Conservation (phyloP, 2,113 vertebrate species). For the Syrrhaptes paradoxus region DNA sequence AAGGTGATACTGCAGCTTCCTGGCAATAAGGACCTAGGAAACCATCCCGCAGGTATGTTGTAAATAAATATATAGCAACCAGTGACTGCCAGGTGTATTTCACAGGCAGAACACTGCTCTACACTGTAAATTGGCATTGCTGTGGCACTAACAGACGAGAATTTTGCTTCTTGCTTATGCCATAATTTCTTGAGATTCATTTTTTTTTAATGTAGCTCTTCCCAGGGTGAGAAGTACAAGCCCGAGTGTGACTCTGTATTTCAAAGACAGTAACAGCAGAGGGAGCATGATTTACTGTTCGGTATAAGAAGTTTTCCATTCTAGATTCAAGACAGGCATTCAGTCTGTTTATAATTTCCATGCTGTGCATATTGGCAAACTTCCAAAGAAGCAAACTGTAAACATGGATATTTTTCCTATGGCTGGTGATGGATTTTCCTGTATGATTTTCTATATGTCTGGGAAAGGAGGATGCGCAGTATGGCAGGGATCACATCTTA, state of each 20-base stretch:
- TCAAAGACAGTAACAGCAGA: constrained; percentile 13
- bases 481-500: not conserved
- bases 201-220: not conserved
- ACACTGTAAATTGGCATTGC: not conserved
- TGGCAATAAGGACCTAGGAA: not conserved
- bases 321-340: not conserved
- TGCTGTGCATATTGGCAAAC: not conserved
- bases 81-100: rapidly evolving
- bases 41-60: not conserved
- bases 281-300: not conserved
- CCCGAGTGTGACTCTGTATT: not conserved
- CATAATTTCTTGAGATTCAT: not conserved
- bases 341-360: constrained; percentile 38
- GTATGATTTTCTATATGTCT: not conserved
- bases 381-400: constrained; percentile 25
- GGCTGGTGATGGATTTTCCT: not conserved
- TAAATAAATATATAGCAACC: not conserved
- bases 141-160: not conserved
- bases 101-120: rapidly evolving
- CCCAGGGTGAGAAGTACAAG: not conserved
- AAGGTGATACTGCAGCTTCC: not conserved
- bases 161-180: not conserved
- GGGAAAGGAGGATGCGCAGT: not conserved
- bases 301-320: not conserved
- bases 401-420: constrained; percentile 47